Percentiles rank a stretch among this genome's conserved stretches.
Conservation (phyloP, 2,888 invertebrate genomes). For the Clostera curtula region DNA sequence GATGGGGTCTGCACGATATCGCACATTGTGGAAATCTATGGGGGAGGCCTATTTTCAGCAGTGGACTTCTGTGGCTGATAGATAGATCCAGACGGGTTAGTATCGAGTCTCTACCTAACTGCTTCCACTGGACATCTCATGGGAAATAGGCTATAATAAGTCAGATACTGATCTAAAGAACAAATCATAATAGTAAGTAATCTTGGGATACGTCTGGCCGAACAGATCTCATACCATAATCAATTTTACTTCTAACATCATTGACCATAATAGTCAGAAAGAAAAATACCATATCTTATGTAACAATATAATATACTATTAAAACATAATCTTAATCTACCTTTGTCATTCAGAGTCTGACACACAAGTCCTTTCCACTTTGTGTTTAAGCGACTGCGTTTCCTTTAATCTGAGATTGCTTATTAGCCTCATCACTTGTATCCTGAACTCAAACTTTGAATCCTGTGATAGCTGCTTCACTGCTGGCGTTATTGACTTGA, state of each 20-base stretch:
- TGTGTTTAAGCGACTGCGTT: constrained; percentile 13
- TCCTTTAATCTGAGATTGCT: constrained; percentile 32
- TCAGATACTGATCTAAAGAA: too few relatives aligned
- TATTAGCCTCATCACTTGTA: constrained; percentile 45
- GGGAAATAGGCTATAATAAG: too few relatives aligned
- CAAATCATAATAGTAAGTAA: too few relatives aligned
- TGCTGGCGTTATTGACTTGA: constrained; percentile 45
- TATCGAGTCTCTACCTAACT: too few relatives aligned
- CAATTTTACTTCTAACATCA: too few relatives aligned
- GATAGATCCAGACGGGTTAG: too few relatives aligned
- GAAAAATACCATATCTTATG: constrained; percentile 1
- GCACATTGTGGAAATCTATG: too few relatives aligned
- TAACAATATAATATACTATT: neutral
- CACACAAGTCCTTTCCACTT: constrained; percentile 14
- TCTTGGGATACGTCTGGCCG: neutral
- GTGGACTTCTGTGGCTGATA: too few relatives aligned
- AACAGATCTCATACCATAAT: too few relatives aligned
- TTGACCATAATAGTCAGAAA: constrained; percentile 7
- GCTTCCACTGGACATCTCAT: too few relatives aligned
- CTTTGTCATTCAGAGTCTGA: constrained; percentile 19
- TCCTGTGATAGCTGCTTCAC: constrained; percentile 42
- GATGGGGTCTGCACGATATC: too few relatives aligned
- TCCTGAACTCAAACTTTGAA: constrained; percentile 45
- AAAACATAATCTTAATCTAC: constrained; percentile 2
- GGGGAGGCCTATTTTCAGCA: too few relatives aligned